Evolutionary conservation across 2,888 invertebrate species (phyloP), one percentile per base, ranked within the genome.

Genomic region (Onchidella celtica): DNA sequence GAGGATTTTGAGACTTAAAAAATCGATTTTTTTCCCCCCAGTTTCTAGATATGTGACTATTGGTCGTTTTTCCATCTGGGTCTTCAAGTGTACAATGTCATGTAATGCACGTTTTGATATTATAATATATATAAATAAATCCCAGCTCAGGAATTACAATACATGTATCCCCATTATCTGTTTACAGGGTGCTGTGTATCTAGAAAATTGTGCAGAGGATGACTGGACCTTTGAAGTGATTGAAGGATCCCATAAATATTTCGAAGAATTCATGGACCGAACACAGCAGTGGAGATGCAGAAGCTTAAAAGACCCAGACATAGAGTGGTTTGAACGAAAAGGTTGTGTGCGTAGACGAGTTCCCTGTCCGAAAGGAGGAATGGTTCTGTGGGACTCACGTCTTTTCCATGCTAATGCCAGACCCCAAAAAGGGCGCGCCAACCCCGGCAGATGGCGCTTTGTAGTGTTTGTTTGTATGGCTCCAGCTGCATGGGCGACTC

Each of bases 311-410:
- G 80, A 86, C 17, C 78, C 83, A 4, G 86, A 89, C 32, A 63
- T 87, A 2, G 83, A 86, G 32, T 88, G 88, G 84, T 88, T 86
- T 65, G 73, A 72, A 32, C 34, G 77, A 2, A 84, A 84, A 40
- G 88, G 87, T 2, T 89, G 90, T 76, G 55, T n/a, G 32, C 68
- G 86, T 1, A 86, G 84, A 75, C 83, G 89, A 29, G 85, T 91
- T 17, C 85, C 90, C 0, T 89, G 88, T 4, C 89, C 90, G 0
- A 88, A 88, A 81, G 91, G 91, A 0, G 90, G 90, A 3, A 87
- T 91, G 84, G 87, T 90, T 6, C 80, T 91, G 17, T 91, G 91
- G 91, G 91, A 91, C 61, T 90, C 91, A 0, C 82, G 91, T 66
- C 85, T 87, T 2, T 87, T 90, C 11, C 91, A 91, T 72, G 91